Evolutionary conservation across 2,888 invertebrate genomes (phyloP), one percentile per base, ranked within the genome.

Genomic region (Callinectes sapidus): DNA sequence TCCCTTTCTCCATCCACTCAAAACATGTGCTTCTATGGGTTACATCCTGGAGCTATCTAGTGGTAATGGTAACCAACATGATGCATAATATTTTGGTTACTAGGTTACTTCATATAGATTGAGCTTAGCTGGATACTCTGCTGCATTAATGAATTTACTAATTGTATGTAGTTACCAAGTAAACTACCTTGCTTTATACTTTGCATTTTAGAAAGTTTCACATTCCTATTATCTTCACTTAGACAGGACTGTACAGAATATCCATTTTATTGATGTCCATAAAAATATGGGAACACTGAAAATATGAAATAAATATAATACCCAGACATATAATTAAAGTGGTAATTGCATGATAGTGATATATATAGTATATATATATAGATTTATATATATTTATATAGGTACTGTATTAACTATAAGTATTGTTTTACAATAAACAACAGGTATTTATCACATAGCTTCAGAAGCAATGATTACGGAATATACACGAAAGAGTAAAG

Each of bases 351-450:
- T 81, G 81, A 87, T 87, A 87, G 28, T 48, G 32, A 81, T 81
- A 81, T 81, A 81, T 81, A 71, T 71, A 71, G 10, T 61, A 61
- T 61, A 61, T 61, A 61, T 61, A 16, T 61, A 61, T 61, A 61
- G 13, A 61, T 61, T 8, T 61, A 61, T 71, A 71, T 71, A 81
- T 35, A 35, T 81, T 35, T 81, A 81, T 81, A 81, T 35, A 81
- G 32, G 35, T 81, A 81, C 35, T 81, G 35, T 32, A 81, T 81
- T 81, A 85, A 86, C 54, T 90, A 91, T 91, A 89, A 32, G 55
- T 77, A 88, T 91, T 91, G 42, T 61, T 85, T 55, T 87, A 91
- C 48, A 86, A 87, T 91, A 91, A 48, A 91, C 87, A 91, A 91
- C 87, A 87, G 61, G 48, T 87, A 87, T 71, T 86, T 91, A 91